Conservation (phyloP, 30 jellyfish, hydroid and myxozoan species). For the Rhopilema esculentum region DNA sequence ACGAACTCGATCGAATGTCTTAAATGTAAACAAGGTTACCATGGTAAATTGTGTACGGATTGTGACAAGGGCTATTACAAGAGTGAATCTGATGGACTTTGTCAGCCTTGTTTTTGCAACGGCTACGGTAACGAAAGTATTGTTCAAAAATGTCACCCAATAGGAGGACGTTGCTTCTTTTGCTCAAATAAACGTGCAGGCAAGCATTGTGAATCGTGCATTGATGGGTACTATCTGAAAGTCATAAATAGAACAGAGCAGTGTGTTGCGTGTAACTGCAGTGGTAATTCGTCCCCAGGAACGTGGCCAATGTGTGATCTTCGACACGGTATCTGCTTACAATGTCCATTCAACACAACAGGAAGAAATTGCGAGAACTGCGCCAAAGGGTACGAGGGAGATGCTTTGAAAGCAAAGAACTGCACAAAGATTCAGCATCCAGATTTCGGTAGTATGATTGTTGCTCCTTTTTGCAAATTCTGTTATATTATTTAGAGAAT, state of each 20-base stretch:
- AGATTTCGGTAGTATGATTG: background rate
- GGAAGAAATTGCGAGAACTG: slow-evolving; percentile 73
- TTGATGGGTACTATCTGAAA: slow-evolving; percentile 31
- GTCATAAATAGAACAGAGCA: slow-evolving; percentile 1
- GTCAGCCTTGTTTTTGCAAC: slow-evolving; percentile 55
- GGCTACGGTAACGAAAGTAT: slow-evolving; percentile 62
- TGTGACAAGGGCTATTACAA: slow-evolving; percentile 45
- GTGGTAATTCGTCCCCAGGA: slow-evolving; percentile 40
- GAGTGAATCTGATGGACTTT: slow-evolving; percentile 29
- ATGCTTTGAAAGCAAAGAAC: slow-evolving; percentile 66
- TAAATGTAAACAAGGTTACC: slow-evolving; percentile 48
- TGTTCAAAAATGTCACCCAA: slow-evolving; percentile 49
- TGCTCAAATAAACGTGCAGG: slow-evolving; percentile 64
- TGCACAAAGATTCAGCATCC: slow-evolving; percentile 45
- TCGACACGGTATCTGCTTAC: slow-evolving; percentile 45
- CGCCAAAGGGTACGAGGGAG: slow-evolving; percentile 68
- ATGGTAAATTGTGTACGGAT: slow-evolving; percentile 37
- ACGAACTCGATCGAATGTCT: slow-evolving; percentile 35
- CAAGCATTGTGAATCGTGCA: slow-evolving; percentile 57
- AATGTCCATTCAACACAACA: slow-evolving; percentile 44
- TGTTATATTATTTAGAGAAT: background rate
- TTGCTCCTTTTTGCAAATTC: background rate
- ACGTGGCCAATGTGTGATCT: slow-evolving; percentile 39
- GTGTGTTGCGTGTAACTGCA: slow-evolving; percentile 67
- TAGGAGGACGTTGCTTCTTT: slow-evolving; percentile 51